Evolutionary conservation across 2,113 vertebrate species (phyloP), one percentile per base, ranked within the genome.

Genomic region (Macrotis lagotis): DNA sequence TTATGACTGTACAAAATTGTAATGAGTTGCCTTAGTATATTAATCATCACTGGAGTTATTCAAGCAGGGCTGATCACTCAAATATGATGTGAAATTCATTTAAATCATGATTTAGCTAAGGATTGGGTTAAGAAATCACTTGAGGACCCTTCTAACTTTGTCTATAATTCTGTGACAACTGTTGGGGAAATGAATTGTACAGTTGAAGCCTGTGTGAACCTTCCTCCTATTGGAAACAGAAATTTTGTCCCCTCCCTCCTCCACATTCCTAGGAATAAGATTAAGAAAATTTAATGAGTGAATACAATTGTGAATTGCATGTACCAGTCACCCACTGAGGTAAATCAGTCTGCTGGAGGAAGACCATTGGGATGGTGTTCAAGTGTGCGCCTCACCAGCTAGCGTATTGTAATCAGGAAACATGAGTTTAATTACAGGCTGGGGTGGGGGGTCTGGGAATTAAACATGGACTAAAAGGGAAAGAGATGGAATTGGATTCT

Each of bases 181-280:
- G 19, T 83, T 44, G 2, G 16, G 9, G 25, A 24, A 50, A 90
- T 24, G 22, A 50, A 59, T 89, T 91, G 74, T 74, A 93, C 37
- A 52, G 5, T 44, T 24, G 16, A 83, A 24, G 51, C 24, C 26
- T 48, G 48, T 88, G 25, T 90, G 74, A 94, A n/a, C 8, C 55
- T 47, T 28, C 0, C 90, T 83, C 8, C n/a, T 91, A 51, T 91
- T 44, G 26, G 88, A 47, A 31, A 89, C 88, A 94, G 37, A 44
- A 94, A 19, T 74, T 93, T 90, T 94, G 83, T 59, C 66, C 3
- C 2, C 16, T 53, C 47, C 5, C 1, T 24, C n/a, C 95, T 22
- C 83, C 90, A 90, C 59, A 48, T n/a, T 91, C 37, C 90, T 89
- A 66, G 44, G 96, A 95, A 95, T 31, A 91, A 93, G 52, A 90